Conservation (phyloP, 2,113 vertebrate species). For the Callipepla squamata region DNA sequence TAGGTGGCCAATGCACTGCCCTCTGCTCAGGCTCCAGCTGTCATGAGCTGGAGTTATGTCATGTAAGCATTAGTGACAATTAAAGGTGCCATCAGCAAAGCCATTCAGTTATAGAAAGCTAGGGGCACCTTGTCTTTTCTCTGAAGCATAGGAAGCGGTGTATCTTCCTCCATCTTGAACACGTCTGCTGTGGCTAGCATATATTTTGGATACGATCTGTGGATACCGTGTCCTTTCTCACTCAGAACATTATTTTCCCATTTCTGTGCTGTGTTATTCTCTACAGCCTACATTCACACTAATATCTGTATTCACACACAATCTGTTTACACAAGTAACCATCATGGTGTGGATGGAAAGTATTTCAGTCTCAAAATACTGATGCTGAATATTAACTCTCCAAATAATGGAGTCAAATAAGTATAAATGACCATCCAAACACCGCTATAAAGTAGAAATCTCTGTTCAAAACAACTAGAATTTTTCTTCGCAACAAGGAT, state of each 20-base stretch:
- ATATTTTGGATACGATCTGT: background rate
- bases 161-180: background rate
- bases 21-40: background rate
- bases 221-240: background rate
- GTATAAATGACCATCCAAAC: background rate
- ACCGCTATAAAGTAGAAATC: background rate
- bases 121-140: background rate
- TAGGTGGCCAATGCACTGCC: background rate
- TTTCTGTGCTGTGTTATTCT: background rate
- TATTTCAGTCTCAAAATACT: background rate
- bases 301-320: background rate
- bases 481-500: background rate
- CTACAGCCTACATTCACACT: background rate
- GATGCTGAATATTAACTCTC: background rate
- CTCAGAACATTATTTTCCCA: background rate
- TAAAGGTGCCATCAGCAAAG: background rate
- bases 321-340: background rate
- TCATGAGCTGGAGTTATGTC: no score
- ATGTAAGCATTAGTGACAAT: background rate
- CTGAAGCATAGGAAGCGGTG: background rate
- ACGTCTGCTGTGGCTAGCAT: background rate
- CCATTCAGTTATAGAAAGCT: background rate
- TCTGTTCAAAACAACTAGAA: background rate
- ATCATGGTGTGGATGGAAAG: background rate
- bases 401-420: background rate